Percentiles rank a stretch among this genome's conserved stretches.
Conservation (phyloP, 2,797 vertebrate species). For the Coccyzus lansbergi region DNA sequence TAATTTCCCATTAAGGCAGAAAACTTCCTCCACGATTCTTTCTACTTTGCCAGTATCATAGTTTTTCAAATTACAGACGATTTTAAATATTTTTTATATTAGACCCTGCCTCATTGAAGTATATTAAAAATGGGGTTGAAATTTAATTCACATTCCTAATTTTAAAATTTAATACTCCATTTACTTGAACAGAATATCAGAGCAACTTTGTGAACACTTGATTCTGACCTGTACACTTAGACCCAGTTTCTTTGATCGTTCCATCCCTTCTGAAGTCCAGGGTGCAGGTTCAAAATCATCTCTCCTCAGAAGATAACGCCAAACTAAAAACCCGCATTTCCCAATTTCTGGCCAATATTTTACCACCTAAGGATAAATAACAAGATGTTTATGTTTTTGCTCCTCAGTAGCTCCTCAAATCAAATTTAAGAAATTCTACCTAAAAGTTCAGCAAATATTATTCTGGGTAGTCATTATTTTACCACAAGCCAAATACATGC, state of each 20-base stretch:
- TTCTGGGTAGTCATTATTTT: background rate
- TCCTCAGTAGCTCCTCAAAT: constrained; percentile 6
- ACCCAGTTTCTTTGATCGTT: constrained; percentile 90
- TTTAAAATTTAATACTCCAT: background rate
- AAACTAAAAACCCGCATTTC: constrained; percentile 95
- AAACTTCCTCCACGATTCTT: background rate
- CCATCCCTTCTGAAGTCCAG: constrained; percentile 92
- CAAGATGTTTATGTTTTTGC: constrained; percentile 9
- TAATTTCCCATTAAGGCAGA: background rate
- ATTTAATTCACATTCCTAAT: background rate
- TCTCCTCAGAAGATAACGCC: constrained; percentile 92
- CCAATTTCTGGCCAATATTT: constrained; percentile 99
- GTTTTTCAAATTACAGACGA: background rate
- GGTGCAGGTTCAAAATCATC: constrained; percentile 93
- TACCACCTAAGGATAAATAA: constrained; percentile 84
- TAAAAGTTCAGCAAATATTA: background rate
- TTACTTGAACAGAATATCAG: background rate
- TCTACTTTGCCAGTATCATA: background rate
- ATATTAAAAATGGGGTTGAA: background rate
- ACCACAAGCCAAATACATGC: background rate
- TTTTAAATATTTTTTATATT: background rate
- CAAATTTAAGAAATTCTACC: constrained; percentile 7
- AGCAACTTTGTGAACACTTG: constrained; percentile 13
- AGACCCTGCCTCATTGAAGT: background rate
- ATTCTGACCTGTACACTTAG: constrained; percentile 89